A percentile compares a stretch with the other conserved stretches of the same genome.
Evolutionary conservation across 2,888 invertebrate genomes (phyloP).

Genomic region (Yponomeuta malinellus): DNA sequence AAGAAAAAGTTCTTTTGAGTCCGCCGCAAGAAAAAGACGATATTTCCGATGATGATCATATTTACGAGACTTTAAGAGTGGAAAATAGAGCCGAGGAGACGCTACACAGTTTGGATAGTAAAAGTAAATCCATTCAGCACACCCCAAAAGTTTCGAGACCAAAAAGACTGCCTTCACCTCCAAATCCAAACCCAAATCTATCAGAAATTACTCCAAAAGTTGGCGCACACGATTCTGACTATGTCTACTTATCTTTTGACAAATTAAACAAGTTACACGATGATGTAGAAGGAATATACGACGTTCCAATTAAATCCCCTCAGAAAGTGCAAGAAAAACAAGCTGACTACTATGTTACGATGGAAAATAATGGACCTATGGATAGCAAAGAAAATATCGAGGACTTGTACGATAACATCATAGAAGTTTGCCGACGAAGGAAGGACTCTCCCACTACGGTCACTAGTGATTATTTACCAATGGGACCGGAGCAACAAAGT

Average conservation of each 20-base stretch:
- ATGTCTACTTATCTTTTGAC: constrained; percentile 68
- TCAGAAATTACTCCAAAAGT: constrained; percentile 39
- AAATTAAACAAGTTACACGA: constrained; percentile 47
- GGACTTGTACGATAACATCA: constrained; percentile 57
- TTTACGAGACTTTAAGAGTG: constrained; percentile 76
- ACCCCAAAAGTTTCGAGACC: constrained; percentile 38
- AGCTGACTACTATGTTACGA: constrained; percentile 53
- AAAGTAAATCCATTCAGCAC: constrained; percentile 56
- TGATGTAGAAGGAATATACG: constrained; percentile 57
- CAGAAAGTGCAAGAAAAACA: constrained; percentile 39
- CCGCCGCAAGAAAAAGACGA: constrained; percentile 36
- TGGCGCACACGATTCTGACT: constrained; percentile 61
- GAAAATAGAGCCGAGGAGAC: constrained; percentile 48
- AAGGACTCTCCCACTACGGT: constrained; percentile 45
- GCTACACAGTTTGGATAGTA: constrained; percentile 41
- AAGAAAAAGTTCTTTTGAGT: constrained; percentile 30
- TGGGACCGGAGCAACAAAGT: constrained; percentile 61
- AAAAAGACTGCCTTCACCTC: constrained; percentile 54
- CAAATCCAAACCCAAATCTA: constrained; percentile 30
- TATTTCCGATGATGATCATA: constrained; percentile 69
- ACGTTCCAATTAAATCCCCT: constrained; percentile 57
- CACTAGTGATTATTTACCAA: constrained; percentile 57
- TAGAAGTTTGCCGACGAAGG: constrained; percentile 57
- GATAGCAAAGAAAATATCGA: constrained; percentile 30
- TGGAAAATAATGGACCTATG: constrained; percentile 46